Evolutionary conservation across 2,888 invertebrate species (phyloP), one percentile per base, ranked within the genome.

Genomic region (Cetonia aurata): DNA sequence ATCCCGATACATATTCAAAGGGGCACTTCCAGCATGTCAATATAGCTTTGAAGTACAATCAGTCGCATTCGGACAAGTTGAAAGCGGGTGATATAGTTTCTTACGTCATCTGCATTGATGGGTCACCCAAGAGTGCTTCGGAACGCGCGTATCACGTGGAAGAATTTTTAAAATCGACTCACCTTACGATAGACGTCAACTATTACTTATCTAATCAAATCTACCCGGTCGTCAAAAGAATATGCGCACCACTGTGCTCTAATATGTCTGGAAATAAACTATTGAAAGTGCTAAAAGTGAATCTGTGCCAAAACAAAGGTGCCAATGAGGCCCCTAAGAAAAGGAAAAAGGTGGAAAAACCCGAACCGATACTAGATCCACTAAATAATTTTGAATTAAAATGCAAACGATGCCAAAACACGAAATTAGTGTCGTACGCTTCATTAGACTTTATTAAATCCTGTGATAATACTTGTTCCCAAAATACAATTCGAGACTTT

Each of bases 161-260:
- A 15, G 62, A 65, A 17, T 65, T 33, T 17, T 1, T n/a, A 15
- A 65, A 65, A 65, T 65, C 62, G 3, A 15, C 33, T 17, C 8
- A 8, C 17, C 41, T 65, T 10, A 33, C 31, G 10, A 37, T 65
- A 17, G 62, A 65, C n/a, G 37, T 65, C 37, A 17, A 65, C 13
- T 65, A 65, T 12, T 65, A 65, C 12, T 12, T 65, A 37, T 65
- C 62, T 6, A 15, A 65, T 37, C 62, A 65, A 50, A 65, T 65
- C n/a, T 65, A 65, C 15, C 62, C 62, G 9, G 62, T 65, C 12
- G 62, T 65, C 4, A 65, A 65, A 12, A 33, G 62, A 50, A 37
- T 65, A 37, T 65, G 62, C 12, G 25, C 19, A 1, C 37, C 37
- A 4, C 6, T 65, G 37, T 33, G 50, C 10, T 37, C 10, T 17